These are phyloP conservation scores for Noctua janthina DNA, from an alignment of 2,888 invertebrate species.

Conservation along the genomic window DNA sequence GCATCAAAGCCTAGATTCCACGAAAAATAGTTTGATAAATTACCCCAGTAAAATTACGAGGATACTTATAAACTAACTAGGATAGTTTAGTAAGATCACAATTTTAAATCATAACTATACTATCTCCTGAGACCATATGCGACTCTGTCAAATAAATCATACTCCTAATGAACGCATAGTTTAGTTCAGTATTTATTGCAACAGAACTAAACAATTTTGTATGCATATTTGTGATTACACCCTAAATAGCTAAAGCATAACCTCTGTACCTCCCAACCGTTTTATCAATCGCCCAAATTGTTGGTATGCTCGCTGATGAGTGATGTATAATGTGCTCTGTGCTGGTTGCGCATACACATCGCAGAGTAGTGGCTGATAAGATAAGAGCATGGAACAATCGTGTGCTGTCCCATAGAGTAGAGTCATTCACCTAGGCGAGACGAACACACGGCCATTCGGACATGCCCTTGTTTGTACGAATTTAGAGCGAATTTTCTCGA, in stretches of 20 bases:
- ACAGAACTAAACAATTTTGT: not conserved
- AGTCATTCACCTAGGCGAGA: constrained; percentile 46
- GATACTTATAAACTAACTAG: not conserved
- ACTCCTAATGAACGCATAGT: not conserved
- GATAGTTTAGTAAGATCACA: not conserved
- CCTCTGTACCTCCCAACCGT: not conserved
- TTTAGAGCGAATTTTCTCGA: not conserved
- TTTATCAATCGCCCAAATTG: constrained; percentile 55
- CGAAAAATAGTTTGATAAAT: not conserved
- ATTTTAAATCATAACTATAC: not conserved
- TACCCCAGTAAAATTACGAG: not conserved
- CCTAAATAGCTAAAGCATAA: constrained; percentile 1
- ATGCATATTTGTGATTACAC: constrained; percentile 1
- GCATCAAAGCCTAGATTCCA: not conserved
- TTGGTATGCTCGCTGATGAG: constrained; percentile 8
- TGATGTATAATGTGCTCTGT: constrained; percentile 23
- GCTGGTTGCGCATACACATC: constrained; percentile 36
- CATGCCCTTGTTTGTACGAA: not conserved
- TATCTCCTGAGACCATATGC: not conserved
- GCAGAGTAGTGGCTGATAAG: constrained; percentile 40
- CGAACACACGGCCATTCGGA: not conserved
- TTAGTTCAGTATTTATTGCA: not conserved
- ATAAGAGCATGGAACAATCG: constrained; percentile 50
- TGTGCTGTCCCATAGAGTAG: constrained; percentile 32
- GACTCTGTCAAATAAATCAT: not conserved